Percentiles rank a stretch among this genome's conserved stretches.
Conservation (phyloP, 1,140 invertebrate genomes). For the Drosophila kepulauana region DNA sequence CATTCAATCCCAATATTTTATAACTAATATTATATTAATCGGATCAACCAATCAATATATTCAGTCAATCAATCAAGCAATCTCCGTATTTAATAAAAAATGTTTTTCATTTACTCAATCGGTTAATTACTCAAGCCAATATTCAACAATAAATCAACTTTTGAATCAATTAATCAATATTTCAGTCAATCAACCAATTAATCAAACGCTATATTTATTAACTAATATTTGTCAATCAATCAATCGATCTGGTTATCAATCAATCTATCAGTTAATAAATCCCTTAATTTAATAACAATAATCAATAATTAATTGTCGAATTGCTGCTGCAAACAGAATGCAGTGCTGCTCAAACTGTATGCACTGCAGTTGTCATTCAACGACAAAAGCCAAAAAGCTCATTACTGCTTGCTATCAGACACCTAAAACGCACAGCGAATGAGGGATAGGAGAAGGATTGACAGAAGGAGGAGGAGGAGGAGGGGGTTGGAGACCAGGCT, state of each 20-base stretch:
- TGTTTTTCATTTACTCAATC: too few species aligned
- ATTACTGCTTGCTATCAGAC: conserved; percentile 25
- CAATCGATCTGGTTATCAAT: too few species aligned
- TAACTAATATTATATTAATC: too few species aligned
- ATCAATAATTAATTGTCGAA: too few species aligned
- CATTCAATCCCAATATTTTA: background rate
- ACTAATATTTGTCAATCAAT: too few species aligned
- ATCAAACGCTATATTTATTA: background rate
- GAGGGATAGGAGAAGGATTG: background rate
- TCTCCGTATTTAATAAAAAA: background rate
- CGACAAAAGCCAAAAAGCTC: conserved; percentile 16
- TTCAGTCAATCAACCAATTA: background rate
- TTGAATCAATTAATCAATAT: background rate
- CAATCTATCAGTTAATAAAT: too few species aligned
- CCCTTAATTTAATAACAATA: too few species aligned
- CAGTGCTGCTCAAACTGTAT: background rate
- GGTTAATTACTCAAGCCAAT: background rate
- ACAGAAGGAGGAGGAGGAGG: background rate
- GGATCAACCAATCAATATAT: background rate
- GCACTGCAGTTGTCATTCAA: background rate
- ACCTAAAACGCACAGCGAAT: background rate
- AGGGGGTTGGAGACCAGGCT: too few species aligned
- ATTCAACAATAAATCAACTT: background rate
- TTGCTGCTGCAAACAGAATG: background rate
- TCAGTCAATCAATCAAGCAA: background rate